Base-by-base conservation (phyloP, 1,140 invertebrate genomes). In the Chironomus striatipennis region DNA sequence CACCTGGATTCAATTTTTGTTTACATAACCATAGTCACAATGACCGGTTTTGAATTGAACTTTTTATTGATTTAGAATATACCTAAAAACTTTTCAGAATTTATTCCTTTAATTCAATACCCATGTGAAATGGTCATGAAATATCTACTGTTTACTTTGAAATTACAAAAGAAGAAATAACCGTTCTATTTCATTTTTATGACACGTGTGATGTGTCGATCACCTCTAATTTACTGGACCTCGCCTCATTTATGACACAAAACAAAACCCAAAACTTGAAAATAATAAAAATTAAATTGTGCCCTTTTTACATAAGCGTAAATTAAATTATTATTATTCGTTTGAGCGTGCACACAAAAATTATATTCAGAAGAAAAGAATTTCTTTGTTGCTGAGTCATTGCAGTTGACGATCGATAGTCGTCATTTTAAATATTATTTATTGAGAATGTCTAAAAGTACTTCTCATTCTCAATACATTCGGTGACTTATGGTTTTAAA, bases 161-260 rank as follows among this genome's bases (percentile, higher is more conserved):
- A 70, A 70, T 70, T 70, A 70, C 20, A 70, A 18, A 70, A 70
- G 9, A 70, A 70, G 15, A 57, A n/a, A 57, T 17, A 70, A 70
- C 17, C 65, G 65, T 70, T 70, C 18, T 70, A 70, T 20, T 70
- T 10, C n/a, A 20, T 70, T 20, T 70, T 70, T 70, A 9, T 70
- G 65, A 70, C 65, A 21, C 65, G 65, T 70, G 65, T 70, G 20
- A 70, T 70, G 65, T 70, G 65, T 70, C 65, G 65, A 70, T 70
- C 65, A 17, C 9, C 17, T 57, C 47, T 57, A 57, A 57, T 57
- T 57, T 57, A 57, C 43, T 57, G 47, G n/a, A 57, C 47, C 47
- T 57, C 47, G 12, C 47, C 47, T 57, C 47, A 57, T 57, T 57
- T 57, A 12, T 57, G 47, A 15, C 47, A 57, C 47, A 57, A 34